These are phyloP conservation scores for Chaetodon trifascialis DNA, from an alignment of 2,113 vertebrate species.

Conservation along the genomic window DNA sequence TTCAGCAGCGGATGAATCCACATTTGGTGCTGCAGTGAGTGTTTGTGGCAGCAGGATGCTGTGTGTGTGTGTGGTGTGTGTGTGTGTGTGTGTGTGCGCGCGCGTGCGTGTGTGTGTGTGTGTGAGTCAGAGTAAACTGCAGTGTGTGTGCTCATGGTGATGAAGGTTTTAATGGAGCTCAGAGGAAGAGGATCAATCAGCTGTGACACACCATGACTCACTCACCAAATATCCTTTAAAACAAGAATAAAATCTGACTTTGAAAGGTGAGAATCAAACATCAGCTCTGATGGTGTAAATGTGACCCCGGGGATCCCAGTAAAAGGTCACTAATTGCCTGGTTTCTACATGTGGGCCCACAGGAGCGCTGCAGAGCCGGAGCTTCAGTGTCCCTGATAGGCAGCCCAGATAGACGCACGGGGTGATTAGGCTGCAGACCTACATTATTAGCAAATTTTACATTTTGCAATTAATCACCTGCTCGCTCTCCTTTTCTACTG, in stretches of 20 bases:
- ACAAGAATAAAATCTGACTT: neutral
- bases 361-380: slow-evolving; percentile 14
- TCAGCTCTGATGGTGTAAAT: neutral
- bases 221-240: neutral
- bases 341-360: slow-evolving; percentile 35
- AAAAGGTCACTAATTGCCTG: slow-evolving; percentile 15
- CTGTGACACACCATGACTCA: too few species aligned
- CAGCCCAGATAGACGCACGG: neutral
- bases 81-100: too few species aligned
- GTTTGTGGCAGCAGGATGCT: neutral
- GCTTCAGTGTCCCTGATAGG: slow-evolving; percentile 8
- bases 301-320: neutral
- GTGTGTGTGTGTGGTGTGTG: too few species aligned
- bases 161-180: neutral
- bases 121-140: neutral
- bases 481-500: neutral
- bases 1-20: neutral
- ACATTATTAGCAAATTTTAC: neutral
- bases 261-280: too few species aligned
- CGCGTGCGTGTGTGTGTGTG: too few species aligned
- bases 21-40: neutral
- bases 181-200: too few species aligned
- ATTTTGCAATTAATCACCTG: neutral
- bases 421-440: slow-evolving; percentile 25
- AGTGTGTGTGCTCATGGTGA: too few species aligned